These are phyloP conservation scores for Gerris buenoi DNA, from an alignment of 1,140 invertebrate genomes.

Conservation along the genomic window DNA sequence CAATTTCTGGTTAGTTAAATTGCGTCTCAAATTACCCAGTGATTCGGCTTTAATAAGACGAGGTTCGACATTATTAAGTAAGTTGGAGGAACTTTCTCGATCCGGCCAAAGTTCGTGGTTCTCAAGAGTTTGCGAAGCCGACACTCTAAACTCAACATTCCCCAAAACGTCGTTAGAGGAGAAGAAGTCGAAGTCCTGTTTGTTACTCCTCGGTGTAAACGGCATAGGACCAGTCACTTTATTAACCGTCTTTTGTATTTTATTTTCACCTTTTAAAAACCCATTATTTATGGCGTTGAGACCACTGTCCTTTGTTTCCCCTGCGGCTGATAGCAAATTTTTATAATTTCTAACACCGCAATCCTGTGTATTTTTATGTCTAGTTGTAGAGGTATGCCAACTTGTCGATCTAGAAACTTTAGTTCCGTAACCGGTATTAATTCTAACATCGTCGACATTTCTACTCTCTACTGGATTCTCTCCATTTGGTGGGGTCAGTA, in stretches of 20 bases:
- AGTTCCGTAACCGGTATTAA: too few relatives aligned
- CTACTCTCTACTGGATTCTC: too few relatives aligned
- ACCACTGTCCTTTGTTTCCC: too few relatives aligned
- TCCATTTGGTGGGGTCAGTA: not conserved
- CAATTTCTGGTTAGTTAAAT: not conserved
- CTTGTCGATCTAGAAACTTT: not conserved
- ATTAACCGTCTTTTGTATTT: not conserved
- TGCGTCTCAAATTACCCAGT: not conserved
- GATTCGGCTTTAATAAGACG: too few relatives aligned
- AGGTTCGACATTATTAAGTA: not conserved
- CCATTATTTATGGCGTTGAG: too few relatives aligned
- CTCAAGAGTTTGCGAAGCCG: too few relatives aligned
- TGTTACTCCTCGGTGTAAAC: not conserved
- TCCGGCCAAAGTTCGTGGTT: not conserved
- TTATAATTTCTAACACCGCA: not conserved
- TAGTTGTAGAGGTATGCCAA: not conserved
- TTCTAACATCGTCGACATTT: too few relatives aligned
- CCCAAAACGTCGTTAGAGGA: not conserved
- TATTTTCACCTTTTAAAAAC: not conserved
- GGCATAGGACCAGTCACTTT: not conserved
- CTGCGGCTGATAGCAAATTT: not conserved
- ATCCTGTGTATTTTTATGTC: not conserved
- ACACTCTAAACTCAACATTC: not conserved
- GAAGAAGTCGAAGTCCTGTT: not conserved
- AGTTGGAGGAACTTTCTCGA: not conserved